Percentiles rank a stretch among this genome's conserved stretches.
These are phyloP conservation scores for Coptotermes formosanus DNA, from an alignment of 1,140 invertebrate genomes.

Conservation along the genomic window DNA sequence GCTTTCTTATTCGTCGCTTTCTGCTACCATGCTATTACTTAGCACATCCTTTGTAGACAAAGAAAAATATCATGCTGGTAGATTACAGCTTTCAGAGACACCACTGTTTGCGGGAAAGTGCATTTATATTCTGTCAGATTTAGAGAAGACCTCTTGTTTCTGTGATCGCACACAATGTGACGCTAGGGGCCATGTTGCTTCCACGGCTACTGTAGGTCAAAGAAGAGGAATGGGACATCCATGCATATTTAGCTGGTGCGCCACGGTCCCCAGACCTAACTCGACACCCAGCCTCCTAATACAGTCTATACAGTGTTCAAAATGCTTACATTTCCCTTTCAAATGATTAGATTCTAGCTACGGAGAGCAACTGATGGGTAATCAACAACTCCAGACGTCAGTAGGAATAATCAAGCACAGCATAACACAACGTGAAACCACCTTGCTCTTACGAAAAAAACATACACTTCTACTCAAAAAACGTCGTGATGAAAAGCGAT, in stretches of 20 bases:
- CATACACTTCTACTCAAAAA: not conserved
- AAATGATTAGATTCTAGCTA: not conserved
- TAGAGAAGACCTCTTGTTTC: not conserved
- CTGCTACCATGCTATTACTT: too few species aligned
- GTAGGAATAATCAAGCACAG: not conserved
- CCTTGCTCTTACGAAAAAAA: not conserved
- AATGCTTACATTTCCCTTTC: not conserved
- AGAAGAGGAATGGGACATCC: not conserved
- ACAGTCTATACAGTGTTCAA: not conserved
- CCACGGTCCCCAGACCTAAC: not conserved
- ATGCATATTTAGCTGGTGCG: not conserved
- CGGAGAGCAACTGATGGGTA: not conserved
- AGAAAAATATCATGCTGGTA: too few species aligned
- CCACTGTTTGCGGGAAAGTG: too few species aligned
- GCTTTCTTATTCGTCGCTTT: too few species aligned
- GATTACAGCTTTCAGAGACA: too few species aligned
- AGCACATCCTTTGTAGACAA: too few species aligned
- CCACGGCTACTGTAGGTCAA: not conserved
- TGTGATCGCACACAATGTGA: not conserved
- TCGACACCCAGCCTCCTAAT: not conserved
- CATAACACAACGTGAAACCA: not conserved
- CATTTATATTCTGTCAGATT: too few species aligned
- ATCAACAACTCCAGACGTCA: not conserved
- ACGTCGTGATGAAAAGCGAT: not conserved
- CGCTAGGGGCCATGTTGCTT: not conserved